Evolutionary conservation across 2,888 invertebrate species (phyloP).

Genomic region (Argynnis bischoffii): DNA sequence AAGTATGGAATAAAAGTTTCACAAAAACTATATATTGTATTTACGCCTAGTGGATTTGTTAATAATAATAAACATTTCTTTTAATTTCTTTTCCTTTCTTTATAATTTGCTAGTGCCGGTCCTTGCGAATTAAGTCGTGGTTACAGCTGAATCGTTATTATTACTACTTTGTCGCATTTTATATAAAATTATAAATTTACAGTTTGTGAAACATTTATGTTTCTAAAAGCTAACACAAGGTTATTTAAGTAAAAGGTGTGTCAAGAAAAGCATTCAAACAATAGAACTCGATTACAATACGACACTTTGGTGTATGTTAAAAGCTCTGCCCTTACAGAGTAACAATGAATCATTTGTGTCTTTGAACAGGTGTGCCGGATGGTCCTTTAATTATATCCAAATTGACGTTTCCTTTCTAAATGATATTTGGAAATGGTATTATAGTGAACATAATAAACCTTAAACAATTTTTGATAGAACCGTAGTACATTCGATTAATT

Average conservation of each 20-base stretch:
- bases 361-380: constrained; percentile 52
- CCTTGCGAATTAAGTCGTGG: too few species aligned
- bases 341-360: constrained; percentile 44
- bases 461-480: background rate
- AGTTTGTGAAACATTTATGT: too few species aligned
- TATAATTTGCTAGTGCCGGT: too few species aligned
- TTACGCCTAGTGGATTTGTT: too few species aligned
- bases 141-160: too few species aligned
- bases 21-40: too few species aligned
- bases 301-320: constrained; percentile 30
- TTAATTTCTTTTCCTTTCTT: too few species aligned
- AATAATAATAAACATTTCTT: too few species aligned
- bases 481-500: background rate
- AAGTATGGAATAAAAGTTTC: too few species aligned
- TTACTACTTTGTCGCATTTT: too few species aligned
- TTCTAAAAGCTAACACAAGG: background rate
- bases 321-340: constrained; percentile 31
- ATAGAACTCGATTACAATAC: constrained; percentile 30
- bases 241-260: constrained; percentile 30
- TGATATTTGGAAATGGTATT: background rate
- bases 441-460: background rate
- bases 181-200: too few species aligned
- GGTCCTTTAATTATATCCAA: constrained; percentile 42
- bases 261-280: constrained; percentile 30
- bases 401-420: constrained; percentile 45